Percentiles rank a stretch among this genome's conserved stretches.
These are phyloP conservation scores for Drosophila tanythrix DNA, from an alignment of 2,888 invertebrate species.

Conservation along the genomic window DNA sequence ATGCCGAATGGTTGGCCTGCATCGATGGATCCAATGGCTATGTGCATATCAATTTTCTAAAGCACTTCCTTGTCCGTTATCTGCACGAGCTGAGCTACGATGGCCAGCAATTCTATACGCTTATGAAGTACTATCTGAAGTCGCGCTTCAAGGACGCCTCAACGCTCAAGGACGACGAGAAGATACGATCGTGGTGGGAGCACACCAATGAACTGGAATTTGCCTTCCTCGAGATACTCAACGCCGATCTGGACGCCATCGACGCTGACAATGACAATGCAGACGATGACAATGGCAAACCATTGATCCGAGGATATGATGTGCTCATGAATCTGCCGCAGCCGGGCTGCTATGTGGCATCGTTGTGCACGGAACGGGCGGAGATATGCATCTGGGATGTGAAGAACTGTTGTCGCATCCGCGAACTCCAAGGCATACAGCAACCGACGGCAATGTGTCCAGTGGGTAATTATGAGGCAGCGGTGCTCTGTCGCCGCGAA, in stretches of 20 bases:
- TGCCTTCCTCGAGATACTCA: conserved; percentile 85
- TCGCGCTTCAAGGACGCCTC: conserved; percentile 78
- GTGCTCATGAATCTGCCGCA: conserved; percentile 83
- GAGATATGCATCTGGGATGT: conserved; percentile 94
- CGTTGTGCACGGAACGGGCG: conserved; percentile 90
- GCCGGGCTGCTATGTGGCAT: conserved; percentile 90
- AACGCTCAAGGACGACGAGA: conserved; percentile 76
- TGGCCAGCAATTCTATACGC: conserved; percentile 92
- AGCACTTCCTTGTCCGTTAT: conserved; percentile 90
- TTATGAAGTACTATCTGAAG: conserved; percentile 87
- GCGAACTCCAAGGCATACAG: conserved; percentile 90
- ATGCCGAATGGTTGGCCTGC: conserved; percentile 82
- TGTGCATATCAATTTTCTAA: conserved; percentile 83
- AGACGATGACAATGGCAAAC: not conserved
- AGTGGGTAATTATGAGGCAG: conserved; percentile 90
- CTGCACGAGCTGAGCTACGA: conserved; percentile 91
- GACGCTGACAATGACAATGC: conserved; percentile 23
- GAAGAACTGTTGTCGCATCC: conserved; percentile 87
- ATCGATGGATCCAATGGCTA: conserved; percentile 75
- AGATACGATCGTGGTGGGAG: conserved; percentile 82
- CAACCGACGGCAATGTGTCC: conserved; percentile 92
- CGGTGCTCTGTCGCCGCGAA: conserved; percentile 93
- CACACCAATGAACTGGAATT: conserved; percentile 83
- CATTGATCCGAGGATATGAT: conserved; percentile 83
- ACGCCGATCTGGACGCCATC: conserved; percentile 78